phyloP scores from a whole-genome alignment of 2,888 invertebrate species.

The Salpingus planirostris region DNA sequence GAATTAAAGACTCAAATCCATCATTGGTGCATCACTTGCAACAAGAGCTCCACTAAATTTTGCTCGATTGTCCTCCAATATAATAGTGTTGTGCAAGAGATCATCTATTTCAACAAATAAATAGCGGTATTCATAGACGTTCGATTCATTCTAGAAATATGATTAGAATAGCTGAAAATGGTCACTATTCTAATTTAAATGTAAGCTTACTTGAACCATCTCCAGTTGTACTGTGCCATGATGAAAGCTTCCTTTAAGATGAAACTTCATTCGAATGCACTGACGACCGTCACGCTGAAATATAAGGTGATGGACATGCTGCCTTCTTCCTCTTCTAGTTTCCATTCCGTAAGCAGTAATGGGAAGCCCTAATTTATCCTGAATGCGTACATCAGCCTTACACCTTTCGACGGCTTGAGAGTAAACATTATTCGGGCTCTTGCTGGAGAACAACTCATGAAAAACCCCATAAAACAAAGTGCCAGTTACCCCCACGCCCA shows the following conservation, averaged over 20 bases:
- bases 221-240: slow-evolving; percentile 81
- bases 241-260: slow-evolving; percentile 73
- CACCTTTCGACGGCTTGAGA: slow-evolving; percentile 69
- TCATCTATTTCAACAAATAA: slow-evolving; percentile 76
- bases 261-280: slow-evolving; percentile 84
- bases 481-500: slow-evolving; percentile 65
- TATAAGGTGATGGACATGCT: slow-evolving; percentile 71
- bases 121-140: slow-evolving; percentile 73
- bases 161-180: slow-evolving; percentile 1
- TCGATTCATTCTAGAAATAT: slow-evolving; percentile 59
- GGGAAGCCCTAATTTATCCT: slow-evolving; percentile 80
- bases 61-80: slow-evolving; percentile 74
- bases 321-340: slow-evolving; percentile 68
- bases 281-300: slow-evolving; percentile 68
- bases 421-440: slow-evolving; percentile 80
- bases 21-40: background rate
- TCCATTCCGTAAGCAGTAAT: slow-evolving; percentile 87
- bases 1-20: background rate
- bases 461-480: slow-evolving; percentile 77
- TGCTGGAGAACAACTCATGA: slow-evolving; percentile 78
- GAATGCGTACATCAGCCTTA: slow-evolving; percentile 62
- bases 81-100: slow-evolving; percentile 62
- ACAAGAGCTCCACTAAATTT: too few species aligned
- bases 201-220: slow-evolving; percentile 61
- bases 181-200: background rate